Evolutionary conservation across 2,113 vertebrate species (phyloP).

Genomic region (Catharus fuscescens): DNA sequence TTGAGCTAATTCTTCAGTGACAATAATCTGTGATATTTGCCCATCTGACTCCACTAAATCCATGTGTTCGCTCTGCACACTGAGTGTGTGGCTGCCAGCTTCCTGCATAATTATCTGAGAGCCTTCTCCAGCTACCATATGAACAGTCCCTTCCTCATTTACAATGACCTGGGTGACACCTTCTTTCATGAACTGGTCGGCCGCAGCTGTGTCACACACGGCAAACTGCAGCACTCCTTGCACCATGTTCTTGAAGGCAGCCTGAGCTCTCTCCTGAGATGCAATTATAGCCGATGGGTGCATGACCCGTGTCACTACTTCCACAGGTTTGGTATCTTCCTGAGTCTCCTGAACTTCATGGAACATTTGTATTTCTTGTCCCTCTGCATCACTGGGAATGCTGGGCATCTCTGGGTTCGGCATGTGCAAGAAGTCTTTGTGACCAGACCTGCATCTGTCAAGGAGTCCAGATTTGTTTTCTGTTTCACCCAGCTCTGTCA

Average conservation of each 20-base stretch:
- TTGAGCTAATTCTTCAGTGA: slow-evolving; percentile 78
- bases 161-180: slow-evolving; percentile 94
- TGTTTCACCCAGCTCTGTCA: slow-evolving; percentile 87
- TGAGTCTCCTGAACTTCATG: slow-evolving; percentile 66
- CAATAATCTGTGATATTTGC: slow-evolving; percentile 81
- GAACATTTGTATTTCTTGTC: slow-evolving; percentile 70
- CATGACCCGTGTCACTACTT: slow-evolving; percentile 75
- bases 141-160: slow-evolving; percentile 87
- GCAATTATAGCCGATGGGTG: slow-evolving; percentile 69
- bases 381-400: not conserved
- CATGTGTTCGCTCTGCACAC: slow-evolving; percentile 66
- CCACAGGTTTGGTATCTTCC: slow-evolving; percentile 69
- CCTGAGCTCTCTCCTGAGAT: slow-evolving; percentile 73
- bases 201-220: slow-evolving; percentile 76
- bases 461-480: slow-evolving; percentile 64
- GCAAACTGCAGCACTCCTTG: slow-evolving; percentile 94
- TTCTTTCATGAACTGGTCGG: slow-evolving; percentile 89
- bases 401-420: slow-evolving; percentile 48
- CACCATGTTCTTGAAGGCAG: slow-evolving; percentile 82
- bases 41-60: slow-evolving; percentile 72
- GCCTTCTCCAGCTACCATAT: slow-evolving; percentile 81
- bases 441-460: slow-evolving; percentile 35
- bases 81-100: slow-evolving; percentile 58
- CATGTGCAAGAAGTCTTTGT: slow-evolving; percentile 68
- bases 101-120: slow-evolving; percentile 82